Conservation (phyloP, 2,888 invertebrate genomes). For the Mythimna loreyi region DNA sequence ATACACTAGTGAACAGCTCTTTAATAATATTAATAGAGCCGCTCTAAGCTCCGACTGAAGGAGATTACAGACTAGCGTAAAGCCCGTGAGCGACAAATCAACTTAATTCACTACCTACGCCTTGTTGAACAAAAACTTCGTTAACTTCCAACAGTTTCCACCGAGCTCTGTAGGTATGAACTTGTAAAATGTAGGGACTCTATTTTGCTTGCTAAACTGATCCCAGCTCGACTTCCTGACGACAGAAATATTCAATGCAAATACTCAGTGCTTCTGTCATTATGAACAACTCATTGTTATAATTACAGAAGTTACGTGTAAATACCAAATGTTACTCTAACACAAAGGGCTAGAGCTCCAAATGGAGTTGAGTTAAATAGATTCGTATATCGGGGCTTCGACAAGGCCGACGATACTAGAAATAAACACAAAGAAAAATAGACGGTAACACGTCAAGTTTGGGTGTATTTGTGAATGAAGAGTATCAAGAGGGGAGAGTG, state of each 20-base stretch:
- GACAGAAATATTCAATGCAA: conserved; percentile 71
- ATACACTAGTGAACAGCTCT: not conserved
- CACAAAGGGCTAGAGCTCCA: conserved; percentile 68
- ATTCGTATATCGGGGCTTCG: conserved; percentile 70
- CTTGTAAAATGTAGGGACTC: not conserved
- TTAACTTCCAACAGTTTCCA: too few species aligned
- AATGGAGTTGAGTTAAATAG: conserved; percentile 64
- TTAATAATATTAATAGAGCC: not conserved
- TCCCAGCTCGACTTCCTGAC: conserved; percentile 21
- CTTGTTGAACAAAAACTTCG: not conserved
- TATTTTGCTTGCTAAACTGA: conserved; percentile 34
- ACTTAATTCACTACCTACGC: not conserved
- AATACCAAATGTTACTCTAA: conserved; percentile 70
- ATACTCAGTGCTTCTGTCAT: conserved; percentile 64
- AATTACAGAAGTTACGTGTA: conserved; percentile 57
- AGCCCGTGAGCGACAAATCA: not conserved
- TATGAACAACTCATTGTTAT: conserved; percentile 70
- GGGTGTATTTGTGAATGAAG: conserved; percentile 65
- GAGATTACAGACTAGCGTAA: not conserved
- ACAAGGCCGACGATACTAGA: conserved; percentile 78
- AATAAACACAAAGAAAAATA: conserved; percentile 67
- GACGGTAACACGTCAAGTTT: conserved; percentile 67
- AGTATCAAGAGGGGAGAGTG: conserved; percentile 49
- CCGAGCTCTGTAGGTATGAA: not conserved
- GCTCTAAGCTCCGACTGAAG: not conserved